Base-by-base conservation (phyloP, 2,113 vertebrate species). In the Sceloporus tristichus region DNA sequence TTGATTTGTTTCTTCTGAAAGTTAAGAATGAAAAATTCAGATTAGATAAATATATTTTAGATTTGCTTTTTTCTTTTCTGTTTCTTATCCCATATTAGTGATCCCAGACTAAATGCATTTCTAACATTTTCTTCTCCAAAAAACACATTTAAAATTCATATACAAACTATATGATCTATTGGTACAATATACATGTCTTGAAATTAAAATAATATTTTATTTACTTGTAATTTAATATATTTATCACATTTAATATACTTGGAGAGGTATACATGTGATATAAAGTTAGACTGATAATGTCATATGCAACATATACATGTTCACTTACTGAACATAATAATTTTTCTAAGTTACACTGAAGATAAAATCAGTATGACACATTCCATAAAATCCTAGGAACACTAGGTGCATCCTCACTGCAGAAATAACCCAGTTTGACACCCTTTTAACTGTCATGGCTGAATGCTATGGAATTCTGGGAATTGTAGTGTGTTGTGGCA, bases 121-220 rank as follows among this genome's bases (percentile, higher is more conserved):
- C 34, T 83, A 56, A 92, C 68, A 59, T 21, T 21, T 80, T 56
- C 84, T 74, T 89, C 40, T 87, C 34, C 87, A 38, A 88, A 84
- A 84, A 23, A 75, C 54, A 0, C 56, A 4, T 48, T 65, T 38
- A 65, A 38, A 38, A 65, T 81, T 3, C 19, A n/a, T 80, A 9
- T 34, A 9, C 53, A 59, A 34, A 18, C 34, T 9, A 42, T 59
- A 11, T 3, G 14, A 25, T 54, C 2, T 29, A 34, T 80, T 70
- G 25, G 25, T 48, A 83, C 27, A 53, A 83, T 70, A 70, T 70
- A 21, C 48, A 21, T 27, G 27, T 53, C 40, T 68, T 48, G 29
- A 83, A 68, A 83, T 29, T 16, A 70, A 11, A 56, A 56, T 56
- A 56, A 56, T 56, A 56, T 56, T 56, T 56, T 56, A 56, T 56